Evolutionary conservation across 2,797 vertebrate species (phyloP).

Genomic region (Capromys pilorides): DNA sequence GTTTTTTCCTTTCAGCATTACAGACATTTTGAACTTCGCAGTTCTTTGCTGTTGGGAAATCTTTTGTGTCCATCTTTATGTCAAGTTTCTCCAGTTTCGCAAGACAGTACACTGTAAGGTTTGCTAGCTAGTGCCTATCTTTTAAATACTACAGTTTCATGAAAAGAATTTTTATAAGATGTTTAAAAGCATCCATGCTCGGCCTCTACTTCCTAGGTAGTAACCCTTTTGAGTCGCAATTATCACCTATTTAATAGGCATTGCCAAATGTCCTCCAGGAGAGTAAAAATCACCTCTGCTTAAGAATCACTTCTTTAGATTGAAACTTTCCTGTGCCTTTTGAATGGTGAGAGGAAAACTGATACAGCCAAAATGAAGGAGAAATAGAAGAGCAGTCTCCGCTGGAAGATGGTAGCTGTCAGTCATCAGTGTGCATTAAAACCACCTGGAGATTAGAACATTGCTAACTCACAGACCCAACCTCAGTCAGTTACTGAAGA

Average conservation of each 20-base stretch:
- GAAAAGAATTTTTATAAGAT: slow-evolving; percentile 14
- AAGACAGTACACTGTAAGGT: not conserved
- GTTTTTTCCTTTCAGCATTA: not conserved
- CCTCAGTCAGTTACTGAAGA: not conserved
- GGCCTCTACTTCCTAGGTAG: not conserved
- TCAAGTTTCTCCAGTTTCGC: slow-evolving; percentile 40
- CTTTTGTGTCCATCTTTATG: not conserved
- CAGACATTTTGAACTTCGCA: not conserved
- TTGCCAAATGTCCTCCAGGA: not conserved
- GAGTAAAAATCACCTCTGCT: not conserved
- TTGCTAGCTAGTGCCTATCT: not conserved
- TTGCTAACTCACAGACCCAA: not conserved
- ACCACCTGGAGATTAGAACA: not conserved
- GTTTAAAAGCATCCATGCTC: not conserved
- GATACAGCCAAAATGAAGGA: no score
- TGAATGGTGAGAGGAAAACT: no score
- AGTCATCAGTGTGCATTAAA: not conserved
- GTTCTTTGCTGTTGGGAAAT: not conserved
- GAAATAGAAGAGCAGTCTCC: no score
- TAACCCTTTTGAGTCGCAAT: not conserved
- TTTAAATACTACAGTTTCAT: not conserved
- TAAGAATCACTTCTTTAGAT: not conserved
- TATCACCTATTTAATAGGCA: not conserved
- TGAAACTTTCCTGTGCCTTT: not conserved
- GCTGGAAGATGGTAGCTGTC: not conserved